Conservation (phyloP, 2,113 vertebrate species). For the Alectura lathami region DNA sequence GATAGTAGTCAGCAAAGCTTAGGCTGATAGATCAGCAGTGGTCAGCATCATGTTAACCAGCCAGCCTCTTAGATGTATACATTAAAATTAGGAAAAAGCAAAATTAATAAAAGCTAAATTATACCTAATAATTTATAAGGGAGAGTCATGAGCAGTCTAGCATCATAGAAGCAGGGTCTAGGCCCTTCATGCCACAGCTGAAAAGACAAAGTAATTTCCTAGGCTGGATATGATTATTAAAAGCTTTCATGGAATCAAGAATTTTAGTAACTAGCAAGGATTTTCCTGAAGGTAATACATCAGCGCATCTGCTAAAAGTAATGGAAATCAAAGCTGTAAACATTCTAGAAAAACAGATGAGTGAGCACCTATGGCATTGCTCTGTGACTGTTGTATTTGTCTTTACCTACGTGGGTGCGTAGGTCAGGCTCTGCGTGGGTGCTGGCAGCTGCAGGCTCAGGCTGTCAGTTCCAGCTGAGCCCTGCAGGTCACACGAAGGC, state of each 20-base stretch:
- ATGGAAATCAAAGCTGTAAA: not conserved
- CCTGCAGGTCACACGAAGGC: not conserved
- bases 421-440: not conserved
- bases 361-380: too few species aligned
- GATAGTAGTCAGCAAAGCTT: not conserved
- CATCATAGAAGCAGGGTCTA: not conserved
- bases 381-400: not conserved
- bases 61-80: not conserved
- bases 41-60: not conserved
- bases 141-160: not conserved
- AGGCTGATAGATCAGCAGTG: not conserved
- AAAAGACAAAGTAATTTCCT: not conserved
- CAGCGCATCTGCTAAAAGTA: not conserved
- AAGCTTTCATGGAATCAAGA: not conserved
- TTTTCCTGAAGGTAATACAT: not conserved
- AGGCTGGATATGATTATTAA: not conserved
- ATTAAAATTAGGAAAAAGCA: not conserved
- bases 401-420: not conserved
- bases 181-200: not conserved
- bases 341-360: not conserved
- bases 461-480: not conserved
- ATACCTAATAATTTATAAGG: not conserved
- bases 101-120: not conserved
- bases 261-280: not conserved
- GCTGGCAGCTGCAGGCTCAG: fast-evolving